Conservation (phyloP, 2,888 invertebrate species). For the Synanthedon andrenaeformis region DNA sequence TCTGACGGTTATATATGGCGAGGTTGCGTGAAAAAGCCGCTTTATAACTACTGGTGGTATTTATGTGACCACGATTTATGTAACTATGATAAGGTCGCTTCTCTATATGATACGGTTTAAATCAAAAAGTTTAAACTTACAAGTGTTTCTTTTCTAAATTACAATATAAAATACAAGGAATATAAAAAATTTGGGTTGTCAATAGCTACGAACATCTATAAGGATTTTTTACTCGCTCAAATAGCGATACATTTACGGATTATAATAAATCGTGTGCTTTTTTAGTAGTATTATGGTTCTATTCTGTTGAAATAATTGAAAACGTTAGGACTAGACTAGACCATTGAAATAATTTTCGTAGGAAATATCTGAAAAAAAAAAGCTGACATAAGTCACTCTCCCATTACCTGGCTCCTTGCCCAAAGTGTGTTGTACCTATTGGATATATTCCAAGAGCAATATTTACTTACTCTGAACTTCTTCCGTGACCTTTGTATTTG, state of each 20-base stretch:
- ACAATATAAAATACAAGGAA: too few species aligned
- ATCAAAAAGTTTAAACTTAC: too few species aligned
- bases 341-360: slow-evolving; percentile 10
- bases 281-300: not conserved
- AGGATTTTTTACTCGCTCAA: too few species aligned
- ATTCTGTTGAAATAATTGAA: not conserved
- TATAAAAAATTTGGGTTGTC: too few species aligned
- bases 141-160: too few species aligned
- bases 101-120: slow-evolving; percentile 22
- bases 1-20: slow-evolving; percentile 46
- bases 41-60: slow-evolving; percentile 47
- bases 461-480: slow-evolving; percentile 29
- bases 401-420: slow-evolving; percentile 42
- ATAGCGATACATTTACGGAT: too few species aligned
- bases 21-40: slow-evolving; percentile 37
- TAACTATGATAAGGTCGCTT: slow-evolving; percentile 31
- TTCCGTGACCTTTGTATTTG: slow-evolving; percentile 25
- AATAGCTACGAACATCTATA: too few species aligned
- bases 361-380: slow-evolving; percentile 8
- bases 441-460: slow-evolving; percentile 41
- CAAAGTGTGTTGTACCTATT: slow-evolving; percentile 23
- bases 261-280: too few species aligned
- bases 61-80: slow-evolving; percentile 41
- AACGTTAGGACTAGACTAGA: not conserved
- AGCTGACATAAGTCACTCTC: slow-evolving; percentile 29